A percentile compares a stretch with the other conserved stretches of the same genome.
Conservation (phyloP, 2,888 invertebrate species). For the Parelbella ahira region DNA sequence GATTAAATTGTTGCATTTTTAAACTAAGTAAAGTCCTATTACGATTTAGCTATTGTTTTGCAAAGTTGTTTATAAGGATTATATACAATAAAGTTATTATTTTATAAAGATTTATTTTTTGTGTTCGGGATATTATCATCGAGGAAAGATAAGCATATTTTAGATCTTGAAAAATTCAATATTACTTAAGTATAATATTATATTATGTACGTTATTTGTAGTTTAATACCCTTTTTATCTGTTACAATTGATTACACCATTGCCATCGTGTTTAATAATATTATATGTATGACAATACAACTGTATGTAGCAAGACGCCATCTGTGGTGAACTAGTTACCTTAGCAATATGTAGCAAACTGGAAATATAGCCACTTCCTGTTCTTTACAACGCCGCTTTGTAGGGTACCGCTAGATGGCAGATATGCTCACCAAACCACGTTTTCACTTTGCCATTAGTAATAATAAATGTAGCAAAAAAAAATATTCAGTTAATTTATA, state of each 20-base stretch:
- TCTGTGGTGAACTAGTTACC: slow-evolving; percentile 6
- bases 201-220: too few relatives aligned
- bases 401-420: slow-evolving; percentile 23
- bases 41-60: slow-evolving; percentile 51
- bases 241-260: too few relatives aligned
- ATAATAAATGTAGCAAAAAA: slow-evolving; percentile 15
- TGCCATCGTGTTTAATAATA: too few relatives aligned
- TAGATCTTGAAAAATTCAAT: too few relatives aligned
- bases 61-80: slow-evolving; percentile 33
- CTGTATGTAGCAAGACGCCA: slow-evolving; percentile 11
- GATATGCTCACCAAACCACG: slow-evolving; percentile 3
- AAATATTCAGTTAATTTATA: too few relatives aligned
- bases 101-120: slow-evolving; percentile 14
- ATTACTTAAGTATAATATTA: too few relatives aligned
- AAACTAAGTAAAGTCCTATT: slow-evolving; percentile 47
- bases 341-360: background rate
- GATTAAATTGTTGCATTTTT: slow-evolving; percentile 31
- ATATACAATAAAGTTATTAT: slow-evolving; percentile 28
- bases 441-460: slow-evolving; percentile 10
- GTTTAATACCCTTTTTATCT: too few relatives aligned
- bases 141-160: too few relatives aligned
- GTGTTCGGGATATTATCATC: too few relatives aligned
- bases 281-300: too few relatives aligned
- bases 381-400: too few relatives aligned
- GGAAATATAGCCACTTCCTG: too few relatives aligned